Evolutionary conservation across 2,888 invertebrate genomes (phyloP).

Genomic region (Cephus pulcher): DNA sequence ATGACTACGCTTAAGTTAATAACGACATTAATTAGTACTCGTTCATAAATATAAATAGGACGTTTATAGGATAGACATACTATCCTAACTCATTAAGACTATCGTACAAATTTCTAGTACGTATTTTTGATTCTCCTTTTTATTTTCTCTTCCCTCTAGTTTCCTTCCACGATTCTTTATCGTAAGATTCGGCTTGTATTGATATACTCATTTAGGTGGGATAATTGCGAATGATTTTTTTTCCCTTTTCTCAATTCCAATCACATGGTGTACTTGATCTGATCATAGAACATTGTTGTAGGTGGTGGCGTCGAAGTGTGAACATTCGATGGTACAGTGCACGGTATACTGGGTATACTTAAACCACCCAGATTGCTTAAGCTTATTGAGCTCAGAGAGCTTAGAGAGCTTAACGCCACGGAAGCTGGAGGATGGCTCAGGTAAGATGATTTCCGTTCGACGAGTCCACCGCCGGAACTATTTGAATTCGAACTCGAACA

Average conservation of each 20-base stretch:
- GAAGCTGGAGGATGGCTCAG: slow-evolving; percentile 49
- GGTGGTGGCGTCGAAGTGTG: slow-evolving; percentile 49
- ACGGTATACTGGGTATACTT: slow-evolving; percentile 51
- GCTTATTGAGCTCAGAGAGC: slow-evolving; percentile 53
- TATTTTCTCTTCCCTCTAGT: not conserved
- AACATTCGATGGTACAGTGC: slow-evolving; percentile 47
- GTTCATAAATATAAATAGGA: slow-evolving; percentile 47
- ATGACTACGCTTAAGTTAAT: slow-evolving; percentile 41
- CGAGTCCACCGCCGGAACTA: slow-evolving; percentile 54
- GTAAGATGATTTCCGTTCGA: slow-evolving; percentile 59
- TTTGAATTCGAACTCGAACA: slow-evolving; percentile 54
- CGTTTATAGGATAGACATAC: not conserved
- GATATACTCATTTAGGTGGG: not conserved
- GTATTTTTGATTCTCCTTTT: not conserved
- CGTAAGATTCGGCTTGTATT: not conserved
- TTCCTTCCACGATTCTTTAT: not conserved
- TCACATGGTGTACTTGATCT: slow-evolving; percentile 58
- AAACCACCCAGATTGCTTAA: slow-evolving; percentile 54
- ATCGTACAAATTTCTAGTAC: not conserved
- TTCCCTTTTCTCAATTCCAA: not conserved
- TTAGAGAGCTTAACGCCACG: slow-evolving; percentile 50
- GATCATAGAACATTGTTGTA: slow-evolving; percentile 58
- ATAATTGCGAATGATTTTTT: not conserved
- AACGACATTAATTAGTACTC: slow-evolving; percentile 39
- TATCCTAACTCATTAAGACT: not conserved